phyloP scores from a whole-genome alignment of 2,888 invertebrate species.

The Poecilobothrus nobilitatus region DNA sequence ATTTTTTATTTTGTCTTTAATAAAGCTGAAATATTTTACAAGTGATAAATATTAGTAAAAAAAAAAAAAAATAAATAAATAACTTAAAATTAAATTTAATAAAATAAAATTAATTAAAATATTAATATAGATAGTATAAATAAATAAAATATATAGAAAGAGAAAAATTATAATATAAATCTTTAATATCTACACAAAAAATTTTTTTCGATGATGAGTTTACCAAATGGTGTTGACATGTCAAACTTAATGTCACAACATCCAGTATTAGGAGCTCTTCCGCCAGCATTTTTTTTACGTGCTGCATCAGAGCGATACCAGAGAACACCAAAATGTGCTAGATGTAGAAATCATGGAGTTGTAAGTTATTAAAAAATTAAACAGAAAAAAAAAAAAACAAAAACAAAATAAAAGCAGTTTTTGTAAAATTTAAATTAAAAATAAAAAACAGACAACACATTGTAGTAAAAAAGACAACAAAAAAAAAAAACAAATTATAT shows the following conservation, averaged over 20 bases:
- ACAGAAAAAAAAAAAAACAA: not conserved
- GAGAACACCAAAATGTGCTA: slow-evolving; percentile 92
- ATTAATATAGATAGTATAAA: slow-evolving; percentile 13
- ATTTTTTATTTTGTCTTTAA: too few relatives aligned
- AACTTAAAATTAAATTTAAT: too few relatives aligned
- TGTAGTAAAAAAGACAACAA: too few relatives aligned
- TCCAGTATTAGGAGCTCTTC: slow-evolving; percentile 71
- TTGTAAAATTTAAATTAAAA: too few relatives aligned
- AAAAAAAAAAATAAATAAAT: too few relatives aligned
- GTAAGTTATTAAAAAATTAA: slow-evolving; percentile 68
- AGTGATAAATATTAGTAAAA: too few relatives aligned
- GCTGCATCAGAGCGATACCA: slow-evolving; percentile 89
- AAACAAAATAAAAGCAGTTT: too few relatives aligned
- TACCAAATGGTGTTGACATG: slow-evolving; percentile 79
- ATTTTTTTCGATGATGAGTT: slow-evolving; percentile 54
- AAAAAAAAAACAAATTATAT: not conserved
- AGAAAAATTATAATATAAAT: not conserved
- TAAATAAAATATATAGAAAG: not conserved
- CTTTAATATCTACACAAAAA: not conserved
- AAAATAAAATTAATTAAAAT: slow-evolving; percentile 10
- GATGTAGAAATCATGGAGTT: slow-evolving; percentile 95
- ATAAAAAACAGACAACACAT: too few relatives aligned
- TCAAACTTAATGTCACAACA: slow-evolving; percentile 77
- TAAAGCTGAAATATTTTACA: too few relatives aligned
- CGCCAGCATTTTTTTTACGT: slow-evolving; percentile 78